Percentiles rank a stretch among this genome's conserved stretches.
Evolutionary conservation across 2,113 vertebrate species (phyloP).

Genomic region (Sakesphorus luctuosus): DNA sequence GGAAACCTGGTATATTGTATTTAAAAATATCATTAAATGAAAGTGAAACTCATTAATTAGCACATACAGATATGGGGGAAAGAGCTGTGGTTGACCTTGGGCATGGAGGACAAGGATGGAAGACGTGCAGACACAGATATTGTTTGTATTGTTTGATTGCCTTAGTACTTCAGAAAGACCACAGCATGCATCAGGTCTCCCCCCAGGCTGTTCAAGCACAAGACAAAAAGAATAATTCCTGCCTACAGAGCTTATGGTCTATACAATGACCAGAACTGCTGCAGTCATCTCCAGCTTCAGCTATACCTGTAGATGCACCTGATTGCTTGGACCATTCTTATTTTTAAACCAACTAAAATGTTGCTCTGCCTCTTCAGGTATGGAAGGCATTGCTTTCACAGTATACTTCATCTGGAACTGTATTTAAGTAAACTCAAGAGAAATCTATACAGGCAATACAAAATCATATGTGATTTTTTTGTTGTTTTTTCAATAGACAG

Average conservation of each 20-base stretch:
- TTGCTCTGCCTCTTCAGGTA: background rate
- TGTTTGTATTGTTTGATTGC: background rate
- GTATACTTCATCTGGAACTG: slow-evolving; percentile 37
- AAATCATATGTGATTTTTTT: slow-evolving; percentile 25
- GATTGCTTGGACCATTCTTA: background rate
- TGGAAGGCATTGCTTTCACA: slow-evolving; percentile 36
- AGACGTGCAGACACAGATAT: background rate
- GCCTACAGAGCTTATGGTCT: background rate
- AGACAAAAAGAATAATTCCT: background rate
- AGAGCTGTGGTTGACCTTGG: background rate
- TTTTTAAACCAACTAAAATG: background rate
- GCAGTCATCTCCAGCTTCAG: background rate
- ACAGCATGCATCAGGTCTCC: background rate
- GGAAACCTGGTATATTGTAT: background rate
- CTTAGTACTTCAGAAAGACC: background rate
- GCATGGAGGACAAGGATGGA: background rate
- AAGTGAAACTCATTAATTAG: background rate
- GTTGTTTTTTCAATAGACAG: slow-evolving; percentile 57
- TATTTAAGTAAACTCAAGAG: slow-evolving; percentile 49
- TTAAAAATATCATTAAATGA: background rate
- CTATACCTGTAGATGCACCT: background rate
- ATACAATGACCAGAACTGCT: background rate
- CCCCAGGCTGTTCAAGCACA: background rate
- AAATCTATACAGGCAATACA: background rate
- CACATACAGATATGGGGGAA: background rate